These are phyloP conservation scores for Andricus curvator DNA, from an alignment of 2,888 invertebrate genomes.

Conservation along the genomic window DNA sequence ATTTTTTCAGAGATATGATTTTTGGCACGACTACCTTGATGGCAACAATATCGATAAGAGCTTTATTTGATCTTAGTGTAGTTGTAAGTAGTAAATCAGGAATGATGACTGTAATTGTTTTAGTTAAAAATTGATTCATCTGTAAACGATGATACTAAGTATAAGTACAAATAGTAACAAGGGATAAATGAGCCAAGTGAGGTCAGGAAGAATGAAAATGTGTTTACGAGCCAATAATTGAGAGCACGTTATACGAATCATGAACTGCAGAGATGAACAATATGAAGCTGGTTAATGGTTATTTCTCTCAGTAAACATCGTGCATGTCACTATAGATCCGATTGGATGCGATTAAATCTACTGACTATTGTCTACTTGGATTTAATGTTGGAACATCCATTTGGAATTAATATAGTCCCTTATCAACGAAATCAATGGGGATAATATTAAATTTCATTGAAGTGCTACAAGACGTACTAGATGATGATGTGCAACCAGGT, in stretches of 20 bases:
- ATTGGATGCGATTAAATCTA: neutral
- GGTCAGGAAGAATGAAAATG: neutral
- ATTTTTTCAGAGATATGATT: too few species aligned
- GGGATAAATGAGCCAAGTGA: neutral
- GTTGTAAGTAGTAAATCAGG: too few species aligned
- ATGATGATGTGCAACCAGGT: constrained; percentile 1
- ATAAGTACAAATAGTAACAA: neutral
- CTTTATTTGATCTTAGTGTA: too few species aligned
- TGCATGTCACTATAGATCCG: neutral
- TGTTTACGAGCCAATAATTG: constrained; percentile 18
- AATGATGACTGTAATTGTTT: too few species aligned
- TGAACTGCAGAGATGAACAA: constrained; percentile 5
- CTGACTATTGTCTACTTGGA: neutral
- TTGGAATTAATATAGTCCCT: neutral
- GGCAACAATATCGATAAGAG: too few species aligned
- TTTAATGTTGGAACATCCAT: neutral
- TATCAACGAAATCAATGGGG: neutral
- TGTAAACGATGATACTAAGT: neutral
- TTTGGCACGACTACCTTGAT: neutral
- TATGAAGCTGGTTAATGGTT: neutral
- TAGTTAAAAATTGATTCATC: too few species aligned
- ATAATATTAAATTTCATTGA: constrained; percentile 4
- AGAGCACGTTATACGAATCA: constrained; percentile 15
- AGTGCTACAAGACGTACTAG: neutral
- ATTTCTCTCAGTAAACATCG: constrained; percentile 11